phyloP scores from a whole-genome alignment of 1,140 invertebrate species.

The Eciton burchellii region DNA sequence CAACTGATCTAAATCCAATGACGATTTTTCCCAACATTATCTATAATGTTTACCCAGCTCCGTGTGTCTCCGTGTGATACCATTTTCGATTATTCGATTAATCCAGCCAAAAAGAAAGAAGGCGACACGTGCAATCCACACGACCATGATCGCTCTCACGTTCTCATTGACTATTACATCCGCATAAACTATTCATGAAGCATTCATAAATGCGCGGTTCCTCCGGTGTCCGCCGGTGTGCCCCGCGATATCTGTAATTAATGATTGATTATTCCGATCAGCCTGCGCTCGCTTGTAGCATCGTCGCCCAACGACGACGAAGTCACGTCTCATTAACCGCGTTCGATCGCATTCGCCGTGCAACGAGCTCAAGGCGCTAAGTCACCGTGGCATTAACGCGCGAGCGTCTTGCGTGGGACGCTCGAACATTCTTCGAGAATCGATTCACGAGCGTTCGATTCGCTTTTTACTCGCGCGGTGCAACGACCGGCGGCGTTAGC shows the following conservation, averaged over 20 bases:
- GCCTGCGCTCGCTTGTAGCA: neutral
- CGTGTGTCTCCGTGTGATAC: neutral
- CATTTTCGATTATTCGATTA: neutral
- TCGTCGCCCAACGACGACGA: neutral
- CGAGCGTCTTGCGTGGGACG: constrained; percentile 56
- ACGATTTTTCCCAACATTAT: neutral
- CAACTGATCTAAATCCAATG: too few species aligned
- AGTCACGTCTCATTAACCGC: constrained; percentile 25
- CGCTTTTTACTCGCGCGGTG: constrained; percentile 47
- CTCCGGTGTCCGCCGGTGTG: neutral
- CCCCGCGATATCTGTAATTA: constrained; percentile 30
- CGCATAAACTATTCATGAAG: constrained; percentile 20
- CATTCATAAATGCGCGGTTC: neutral
- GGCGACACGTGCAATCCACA: too few species aligned
- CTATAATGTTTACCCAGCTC: neutral
- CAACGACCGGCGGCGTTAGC: constrained; percentile 34
- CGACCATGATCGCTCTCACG: neutral
- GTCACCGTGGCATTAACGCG: constrained; percentile 59
- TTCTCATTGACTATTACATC: constrained; percentile 1
- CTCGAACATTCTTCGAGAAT: constrained; percentile 52
- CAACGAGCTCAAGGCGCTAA: constrained; percentile 38
- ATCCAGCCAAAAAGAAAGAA: neutral
- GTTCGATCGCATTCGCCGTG: neutral
- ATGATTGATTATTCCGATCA: constrained; percentile 32
- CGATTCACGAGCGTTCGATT: constrained; percentile 68